Evolutionary conservation across 2,113 vertebrate species (phyloP).

Genomic region (Gobiocypris rarus): DNA sequence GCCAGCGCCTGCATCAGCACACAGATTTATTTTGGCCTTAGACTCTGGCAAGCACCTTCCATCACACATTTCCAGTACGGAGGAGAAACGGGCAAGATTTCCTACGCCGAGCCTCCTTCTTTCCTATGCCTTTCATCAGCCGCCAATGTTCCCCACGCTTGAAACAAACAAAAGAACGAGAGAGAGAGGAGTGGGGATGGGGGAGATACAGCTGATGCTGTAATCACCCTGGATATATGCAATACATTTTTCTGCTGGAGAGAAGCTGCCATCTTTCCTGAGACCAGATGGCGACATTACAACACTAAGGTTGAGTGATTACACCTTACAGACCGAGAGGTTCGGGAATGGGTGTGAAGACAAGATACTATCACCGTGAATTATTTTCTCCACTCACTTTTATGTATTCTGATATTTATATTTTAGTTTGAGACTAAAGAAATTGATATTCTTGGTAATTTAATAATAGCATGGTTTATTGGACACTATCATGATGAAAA

Average conservation of each 20-base stretch:
- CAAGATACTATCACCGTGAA: background rate
- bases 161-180: slow-evolving; percentile 53
- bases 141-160: slow-evolving; percentile 22
- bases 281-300: slow-evolving; percentile 82
- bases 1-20: slow-evolving; percentile 19
- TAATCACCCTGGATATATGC: slow-evolving; percentile 75
- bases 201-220: slow-evolving; percentile 70
- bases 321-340: slow-evolving; percentile 65
- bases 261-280: slow-evolving; percentile 70
- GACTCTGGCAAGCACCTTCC: slow-evolving; percentile 39
- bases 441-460: background rate
- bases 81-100: slow-evolving; percentile 31
- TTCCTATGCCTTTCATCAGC: slow-evolving; percentile 46
- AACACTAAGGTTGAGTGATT: slow-evolving; percentile 79
- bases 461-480: background rate
- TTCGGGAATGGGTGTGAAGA: slow-evolving; percentile 6
- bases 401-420: background rate
- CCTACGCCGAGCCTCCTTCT: slow-evolving; percentile 6
- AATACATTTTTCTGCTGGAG: slow-evolving; percentile 75
- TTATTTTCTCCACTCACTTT: slow-evolving; percentile 26
- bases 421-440: background rate
- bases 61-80: slow-evolving; percentile 30
- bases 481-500: background rate
- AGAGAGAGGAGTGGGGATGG: slow-evolving; percentile 43
- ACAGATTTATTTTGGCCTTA: slow-evolving; percentile 29